phyloP scores from a whole-genome alignment of 2,113 vertebrate species.

The Rattus rattus region DNA sequence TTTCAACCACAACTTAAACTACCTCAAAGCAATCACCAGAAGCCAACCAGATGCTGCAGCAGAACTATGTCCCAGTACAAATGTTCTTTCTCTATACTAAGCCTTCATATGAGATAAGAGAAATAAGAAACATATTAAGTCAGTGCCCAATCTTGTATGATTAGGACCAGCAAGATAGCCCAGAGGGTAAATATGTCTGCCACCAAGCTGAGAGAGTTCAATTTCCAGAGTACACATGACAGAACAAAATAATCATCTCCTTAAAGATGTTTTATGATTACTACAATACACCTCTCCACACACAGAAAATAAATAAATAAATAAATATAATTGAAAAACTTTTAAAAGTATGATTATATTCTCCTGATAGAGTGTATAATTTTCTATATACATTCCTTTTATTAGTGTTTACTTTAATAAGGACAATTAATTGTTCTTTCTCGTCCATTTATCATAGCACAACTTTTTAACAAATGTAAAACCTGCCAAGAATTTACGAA shows the following conservation, averaged over 20 bases:
- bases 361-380: not conserved
- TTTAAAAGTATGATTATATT: not conserved
- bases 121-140: not conserved
- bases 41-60: rapidly evolving
- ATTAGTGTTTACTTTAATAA: not conserved
- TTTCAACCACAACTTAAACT: not conserved
- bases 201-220: not conserved
- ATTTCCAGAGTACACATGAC: not conserved
- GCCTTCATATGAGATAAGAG: not conserved
- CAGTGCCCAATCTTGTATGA: not conserved
- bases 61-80: not conserved
- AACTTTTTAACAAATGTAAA: conserved; percentile 4
- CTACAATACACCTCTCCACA: not conserved
- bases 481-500: not conserved
- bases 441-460: not conserved
- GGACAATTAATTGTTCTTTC: not conserved
- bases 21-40: not conserved
- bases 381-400: not conserved
- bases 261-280: not conserved
- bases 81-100: not conserved
- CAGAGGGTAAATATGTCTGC: not conserved
- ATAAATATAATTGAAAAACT: not conserved
- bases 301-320: not conserved
- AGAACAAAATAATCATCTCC: rapidly evolving
- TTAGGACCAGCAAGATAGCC: not conserved